These are phyloP conservation scores for Chaenodraco wilsoni DNA, from an alignment of 2,797 vertebrate genomes.

Conservation along the genomic window DNA sequence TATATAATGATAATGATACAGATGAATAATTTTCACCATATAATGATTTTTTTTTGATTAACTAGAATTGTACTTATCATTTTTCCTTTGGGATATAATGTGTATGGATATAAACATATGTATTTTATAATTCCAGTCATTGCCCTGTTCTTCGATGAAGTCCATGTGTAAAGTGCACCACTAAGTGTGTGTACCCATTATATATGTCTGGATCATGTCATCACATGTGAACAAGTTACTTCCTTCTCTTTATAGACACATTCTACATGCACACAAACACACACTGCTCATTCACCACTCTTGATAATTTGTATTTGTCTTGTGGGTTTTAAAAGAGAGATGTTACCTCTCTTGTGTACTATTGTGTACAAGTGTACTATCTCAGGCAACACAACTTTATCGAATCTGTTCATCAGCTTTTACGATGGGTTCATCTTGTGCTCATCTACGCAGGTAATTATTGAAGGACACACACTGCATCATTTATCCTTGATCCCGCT, in stretches of 20 bases:
- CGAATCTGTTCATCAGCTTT: constrained; percentile 23
- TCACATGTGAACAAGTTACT: constrained; percentile 46
- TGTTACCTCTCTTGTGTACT: constrained; percentile 5
- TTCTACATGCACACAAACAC: constrained; percentile 14
- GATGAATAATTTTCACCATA: neutral
- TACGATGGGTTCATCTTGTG: neutral
- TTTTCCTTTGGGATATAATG: neutral
- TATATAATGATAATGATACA: neutral
- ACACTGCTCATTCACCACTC: constrained; percentile 22
- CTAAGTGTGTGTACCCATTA: constrained; percentile 51
- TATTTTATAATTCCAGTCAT: neutral
- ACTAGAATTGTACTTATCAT: neutral
- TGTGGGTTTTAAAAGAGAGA: constrained; percentile 21
- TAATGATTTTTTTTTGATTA: neutral
- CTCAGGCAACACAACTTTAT: constrained; percentile 25
- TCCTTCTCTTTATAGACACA: constrained; percentile 35
- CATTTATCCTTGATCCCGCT: constrained; percentile 44
- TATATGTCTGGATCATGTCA: constrained; percentile 45
- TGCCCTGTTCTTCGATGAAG: neutral
- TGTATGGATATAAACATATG: neutral
- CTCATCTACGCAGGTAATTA: constrained; percentile 40
- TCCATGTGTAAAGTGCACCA: constrained; percentile 13
- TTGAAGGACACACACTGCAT: constrained; percentile 24
- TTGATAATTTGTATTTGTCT: constrained; percentile 18
- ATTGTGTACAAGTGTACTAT: constrained; percentile 18